Percentiles rank a stretch among this genome's conserved stretches.
These are phyloP conservation scores for Chloroceryle amazona DNA, from an alignment of 2,797 vertebrate genomes.

Conservation along the genomic window DNA sequence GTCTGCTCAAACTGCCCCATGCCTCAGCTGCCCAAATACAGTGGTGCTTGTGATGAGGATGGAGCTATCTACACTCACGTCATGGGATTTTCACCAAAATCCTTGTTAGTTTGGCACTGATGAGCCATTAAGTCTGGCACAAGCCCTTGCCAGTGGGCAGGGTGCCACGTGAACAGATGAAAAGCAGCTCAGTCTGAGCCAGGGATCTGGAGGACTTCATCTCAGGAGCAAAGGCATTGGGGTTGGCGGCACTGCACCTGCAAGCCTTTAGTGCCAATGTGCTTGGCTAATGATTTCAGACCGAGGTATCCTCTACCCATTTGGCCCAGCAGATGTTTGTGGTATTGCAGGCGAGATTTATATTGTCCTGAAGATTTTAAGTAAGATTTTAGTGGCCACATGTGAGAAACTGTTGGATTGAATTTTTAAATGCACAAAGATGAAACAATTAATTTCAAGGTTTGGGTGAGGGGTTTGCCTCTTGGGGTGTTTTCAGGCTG, in stretches of 20 bases:
- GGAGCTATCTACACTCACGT: fast-evolving
- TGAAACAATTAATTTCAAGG: background rate
- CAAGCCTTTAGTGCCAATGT: background rate
- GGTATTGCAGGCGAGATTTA: background rate
- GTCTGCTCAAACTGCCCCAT: background rate
- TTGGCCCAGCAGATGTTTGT: too few relatives aligned
- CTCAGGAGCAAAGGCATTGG: background rate
- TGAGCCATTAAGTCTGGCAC: background rate
- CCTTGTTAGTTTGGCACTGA: background rate
- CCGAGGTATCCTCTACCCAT: too few relatives aligned
- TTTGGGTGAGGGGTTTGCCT: background rate
- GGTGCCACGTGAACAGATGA: constrained; percentile 63
- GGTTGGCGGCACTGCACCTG: background rate
- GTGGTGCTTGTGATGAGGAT: fast-evolving
- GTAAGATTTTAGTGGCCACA: background rate
- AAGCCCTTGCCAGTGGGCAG: background rate
- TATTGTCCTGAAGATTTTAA: background rate
- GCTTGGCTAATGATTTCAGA: background rate
- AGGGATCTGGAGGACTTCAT: background rate
- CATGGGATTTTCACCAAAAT: background rate
- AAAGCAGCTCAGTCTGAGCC: background rate
- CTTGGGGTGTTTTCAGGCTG: background rate
- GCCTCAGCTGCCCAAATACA: fast-evolving
- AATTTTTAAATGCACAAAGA: background rate
- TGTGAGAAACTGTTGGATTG: background rate